Percentiles rank a stretch among this genome's conserved stretches.
These are phyloP conservation scores for Dendrolimus punctatus DNA, from an alignment of 1,140 invertebrate genomes.

Conservation along the genomic window DNA sequence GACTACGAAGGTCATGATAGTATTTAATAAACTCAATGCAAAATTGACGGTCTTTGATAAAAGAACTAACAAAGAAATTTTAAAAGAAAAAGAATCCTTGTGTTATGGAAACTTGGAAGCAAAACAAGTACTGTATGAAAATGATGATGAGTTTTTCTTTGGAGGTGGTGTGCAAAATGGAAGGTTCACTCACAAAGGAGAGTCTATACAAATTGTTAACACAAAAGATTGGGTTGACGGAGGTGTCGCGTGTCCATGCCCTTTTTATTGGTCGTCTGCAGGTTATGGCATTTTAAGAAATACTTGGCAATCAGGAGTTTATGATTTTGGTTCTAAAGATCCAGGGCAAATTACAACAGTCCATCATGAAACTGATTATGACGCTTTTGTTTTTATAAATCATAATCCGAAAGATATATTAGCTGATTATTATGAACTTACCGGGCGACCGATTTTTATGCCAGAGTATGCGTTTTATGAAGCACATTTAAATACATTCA, in stretches of 20 bases:
- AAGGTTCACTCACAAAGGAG: slow-evolving; percentile 50
- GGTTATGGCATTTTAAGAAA: slow-evolving; percentile 55
- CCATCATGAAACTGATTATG: slow-evolving; percentile 37
- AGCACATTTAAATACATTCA: slow-evolving; percentile 58
- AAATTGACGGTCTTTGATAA: slow-evolving; percentile 39
- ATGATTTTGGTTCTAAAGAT: slow-evolving; percentile 43
- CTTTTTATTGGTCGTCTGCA: slow-evolving; percentile 58
- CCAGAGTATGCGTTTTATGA: slow-evolving; percentile 58
- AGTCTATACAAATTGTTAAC: slow-evolving; percentile 49
- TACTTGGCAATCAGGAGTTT: slow-evolving; percentile 51
- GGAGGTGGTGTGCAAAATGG: slow-evolving; percentile 64
- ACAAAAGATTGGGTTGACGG: slow-evolving; percentile 52
- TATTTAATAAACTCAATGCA: slow-evolving; percentile 41
- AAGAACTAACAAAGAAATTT: slow-evolving; percentile 35
- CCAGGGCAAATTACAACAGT: slow-evolving; percentile 24
- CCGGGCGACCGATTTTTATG: slow-evolving; percentile 50
- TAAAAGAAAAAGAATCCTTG: slow-evolving; percentile 35
- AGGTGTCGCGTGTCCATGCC: slow-evolving; percentile 53
- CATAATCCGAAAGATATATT: slow-evolving; percentile 39
- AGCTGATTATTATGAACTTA: slow-evolving; percentile 54
- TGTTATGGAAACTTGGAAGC: slow-evolving; percentile 25
- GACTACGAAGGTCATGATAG: slow-evolving; percentile 40
- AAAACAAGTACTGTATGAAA: slow-evolving; percentile 36
- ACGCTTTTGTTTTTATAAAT: slow-evolving; percentile 54
- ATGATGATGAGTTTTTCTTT: slow-evolving; percentile 47